Evolutionary conservation across 2,113 vertebrate genomes (phyloP), one percentile per base, ranked within the genome.

Genomic region (Mohoua ochrocephala): DNA sequence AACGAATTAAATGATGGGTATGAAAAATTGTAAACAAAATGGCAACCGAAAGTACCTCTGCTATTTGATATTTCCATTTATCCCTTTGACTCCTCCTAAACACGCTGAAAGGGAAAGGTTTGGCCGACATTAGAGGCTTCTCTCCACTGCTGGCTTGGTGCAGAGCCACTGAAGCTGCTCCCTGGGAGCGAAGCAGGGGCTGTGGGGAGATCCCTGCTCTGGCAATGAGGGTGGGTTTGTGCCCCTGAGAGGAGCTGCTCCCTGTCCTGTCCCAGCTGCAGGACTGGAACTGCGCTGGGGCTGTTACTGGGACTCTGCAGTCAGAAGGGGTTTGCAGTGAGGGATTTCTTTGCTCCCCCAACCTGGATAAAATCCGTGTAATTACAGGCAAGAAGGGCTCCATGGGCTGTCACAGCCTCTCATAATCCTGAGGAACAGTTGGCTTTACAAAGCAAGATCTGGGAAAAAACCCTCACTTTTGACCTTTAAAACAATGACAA

Each of bases 401-500:
- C n/a, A 1, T 5, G 67, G 70, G 20, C 67, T 52, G 69, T 19
- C 83, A 60, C 45, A 21, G 87, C 77, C 21, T 33, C 75, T 88
- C 75, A 18, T 85, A 60, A 91, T 63, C 78, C 26, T 5, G 21
- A 77, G 95, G 91, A 97, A 78, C 96, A 74, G 87, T 96, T 97
- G 79, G 67, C 75, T 91, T 87, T 78, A 82, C 93, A 68, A 57
- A 94, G 84, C 70, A 63, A 91, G 80, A 74, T 71, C 83, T 77
- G 92, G 61, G 80, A 49, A 97, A 95, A 76, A 91, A 59, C 71
- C 61, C 53, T 81, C 83, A 94, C 93, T 95, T 92, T 17, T 96
- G 95, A 95, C 94, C 96, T 97, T 97, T 96, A 47, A 87, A 95
- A 60, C 80, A 97, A 84, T 88, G 97, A 63, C 95, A 95, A 63